Conservation (phyloP, 2,888 invertebrate species). For the Rhagophthalmus giganteus region DNA sequence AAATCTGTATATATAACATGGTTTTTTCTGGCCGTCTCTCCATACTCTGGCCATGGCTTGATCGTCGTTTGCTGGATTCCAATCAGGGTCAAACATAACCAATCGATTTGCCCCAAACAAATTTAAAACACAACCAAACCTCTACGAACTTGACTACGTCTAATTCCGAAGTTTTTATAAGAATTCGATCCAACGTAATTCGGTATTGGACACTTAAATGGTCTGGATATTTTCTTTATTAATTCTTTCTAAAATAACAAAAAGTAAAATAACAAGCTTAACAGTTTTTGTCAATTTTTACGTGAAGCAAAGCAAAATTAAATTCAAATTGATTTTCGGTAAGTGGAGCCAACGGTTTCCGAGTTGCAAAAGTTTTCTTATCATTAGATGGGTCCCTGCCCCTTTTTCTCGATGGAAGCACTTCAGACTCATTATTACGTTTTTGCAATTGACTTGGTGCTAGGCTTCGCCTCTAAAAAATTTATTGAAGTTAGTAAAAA, state of each 20-base stretch:
- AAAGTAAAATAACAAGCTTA: not conserved
- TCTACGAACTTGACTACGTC: constrained; percentile 63
- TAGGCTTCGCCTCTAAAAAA: constrained; percentile 67
- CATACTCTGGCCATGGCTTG: constrained; percentile 99
- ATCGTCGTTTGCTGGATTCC: constrained; percentile 99
- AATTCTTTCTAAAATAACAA: constrained; percentile 70
- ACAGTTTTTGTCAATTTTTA: constrained; percentile 7
- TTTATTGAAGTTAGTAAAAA: too few relatives aligned
- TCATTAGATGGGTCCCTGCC: constrained; percentile 44
- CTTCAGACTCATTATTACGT: constrained; percentile 53
- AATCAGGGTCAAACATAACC: constrained; percentile 99
- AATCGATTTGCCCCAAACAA: constrained; percentile 94
- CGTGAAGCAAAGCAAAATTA: constrained; percentile 30
- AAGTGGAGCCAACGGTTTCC: constrained; percentile 42
- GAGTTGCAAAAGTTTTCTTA: constrained; percentile 56
- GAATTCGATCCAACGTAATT: constrained; percentile 78
- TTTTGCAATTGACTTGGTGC: constrained; percentile 81
- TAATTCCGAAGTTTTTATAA: constrained; percentile 79
- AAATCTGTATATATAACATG: constrained; percentile 94
- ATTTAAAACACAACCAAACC: constrained; percentile 97
- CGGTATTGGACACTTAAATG: constrained; percentile 91
- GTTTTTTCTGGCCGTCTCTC: constrained; percentile 98
- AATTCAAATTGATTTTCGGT: constrained; percentile 24
- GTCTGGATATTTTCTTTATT: constrained; percentile 79
- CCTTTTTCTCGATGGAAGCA: constrained; percentile 37